Percentiles rank a stretch among this genome's conserved stretches.
phyloP scores from a whole-genome alignment of 1,140 invertebrate species.

The Drosophila malerkotliana region DNA sequence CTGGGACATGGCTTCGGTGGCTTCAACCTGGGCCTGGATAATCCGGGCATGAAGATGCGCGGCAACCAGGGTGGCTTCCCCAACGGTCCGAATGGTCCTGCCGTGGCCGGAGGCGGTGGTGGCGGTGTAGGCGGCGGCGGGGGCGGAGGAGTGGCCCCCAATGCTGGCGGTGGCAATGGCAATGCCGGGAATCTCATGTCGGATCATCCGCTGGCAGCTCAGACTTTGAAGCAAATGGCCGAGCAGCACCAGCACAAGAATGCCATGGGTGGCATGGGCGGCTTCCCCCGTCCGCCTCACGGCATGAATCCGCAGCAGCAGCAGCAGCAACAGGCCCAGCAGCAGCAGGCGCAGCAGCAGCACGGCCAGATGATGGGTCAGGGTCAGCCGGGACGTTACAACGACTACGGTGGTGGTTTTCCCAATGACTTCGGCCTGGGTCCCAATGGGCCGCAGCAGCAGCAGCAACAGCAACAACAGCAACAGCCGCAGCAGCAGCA shows the following conservation, averaged over 20 bases:
- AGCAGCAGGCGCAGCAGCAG: constrained; percentile 65
- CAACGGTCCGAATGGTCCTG: constrained; percentile 50
- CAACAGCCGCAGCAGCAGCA: constrained; percentile 76
- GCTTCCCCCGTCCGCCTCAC: constrained; percentile 75
- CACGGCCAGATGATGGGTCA: constrained; percentile 57
- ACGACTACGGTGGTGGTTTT: constrained; percentile 74
- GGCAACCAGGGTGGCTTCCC: constrained; percentile 46
- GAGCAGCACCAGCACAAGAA: constrained; percentile 97
- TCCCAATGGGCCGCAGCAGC: constrained; percentile 56
- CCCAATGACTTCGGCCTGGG: constrained; percentile 70
- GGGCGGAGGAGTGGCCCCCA: constrained; percentile 26
- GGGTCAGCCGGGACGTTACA: constrained; percentile 63
- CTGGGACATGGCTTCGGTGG: constrained; percentile 65
- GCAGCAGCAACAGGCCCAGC: constrained; percentile 44
- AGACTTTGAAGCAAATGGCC: constrained; percentile 97
- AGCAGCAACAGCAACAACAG: constrained; percentile 73
- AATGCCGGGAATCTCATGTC: constrained; percentile 80
- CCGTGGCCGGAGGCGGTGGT: constrained; percentile 51
- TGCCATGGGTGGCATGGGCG: constrained; percentile 85
- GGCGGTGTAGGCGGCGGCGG: constrained; percentile 65
- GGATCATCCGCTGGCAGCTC: constrained; percentile 94
- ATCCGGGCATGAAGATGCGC: constrained; percentile 65
- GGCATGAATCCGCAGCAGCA: constrained; percentile 71
- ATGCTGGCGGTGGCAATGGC: constrained; percentile 17
- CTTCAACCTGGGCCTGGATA: constrained; percentile 59